phyloP scores from a whole-genome alignment of 2,113 vertebrate genomes.

The Dipodomys merriami region DNA sequence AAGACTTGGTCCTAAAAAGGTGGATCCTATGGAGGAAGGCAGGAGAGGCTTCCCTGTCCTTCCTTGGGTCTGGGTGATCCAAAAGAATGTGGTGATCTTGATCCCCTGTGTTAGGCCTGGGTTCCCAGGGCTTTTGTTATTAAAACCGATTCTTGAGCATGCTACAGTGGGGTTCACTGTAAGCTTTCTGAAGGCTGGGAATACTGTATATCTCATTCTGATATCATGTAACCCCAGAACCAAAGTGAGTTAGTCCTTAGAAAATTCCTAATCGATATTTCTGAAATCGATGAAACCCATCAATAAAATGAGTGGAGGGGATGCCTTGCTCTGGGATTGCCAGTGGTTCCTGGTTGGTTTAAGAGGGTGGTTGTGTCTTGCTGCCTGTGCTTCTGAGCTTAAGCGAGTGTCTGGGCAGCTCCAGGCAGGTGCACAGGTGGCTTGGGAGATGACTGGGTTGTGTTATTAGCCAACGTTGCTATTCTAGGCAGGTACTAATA shows the following conservation, averaged over 20 bases:
- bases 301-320: background rate
- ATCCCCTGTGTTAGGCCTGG: background rate
- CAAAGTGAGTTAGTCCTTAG: background rate
- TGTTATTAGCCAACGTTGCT: fast-evolving
- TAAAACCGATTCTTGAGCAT: background rate
- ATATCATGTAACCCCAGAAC: background rate
- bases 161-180: background rate
- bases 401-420: background rate
- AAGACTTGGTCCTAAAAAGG: background rate
- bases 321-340: too few relatives aligned
- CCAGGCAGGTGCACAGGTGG: fast-evolving
- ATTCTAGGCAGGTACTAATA: too few relatives aligned
- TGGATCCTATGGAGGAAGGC: too few relatives aligned
- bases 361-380: too few relatives aligned
- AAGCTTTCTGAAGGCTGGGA: too few relatives aligned
- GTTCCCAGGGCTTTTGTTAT: too few relatives aligned
- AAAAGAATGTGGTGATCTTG: background rate
- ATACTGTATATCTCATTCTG: background rate
- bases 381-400: too few relatives aligned
- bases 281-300: background rate
- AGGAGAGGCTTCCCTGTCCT: fast-evolving
- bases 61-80: background rate
- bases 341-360: background rate
- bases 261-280: background rate
- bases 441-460: background rate